These are phyloP conservation scores for Stichodactyla helianthus DNA, from an alignment of 64 coral and sea anemone species.

Conservation along the genomic window DNA sequence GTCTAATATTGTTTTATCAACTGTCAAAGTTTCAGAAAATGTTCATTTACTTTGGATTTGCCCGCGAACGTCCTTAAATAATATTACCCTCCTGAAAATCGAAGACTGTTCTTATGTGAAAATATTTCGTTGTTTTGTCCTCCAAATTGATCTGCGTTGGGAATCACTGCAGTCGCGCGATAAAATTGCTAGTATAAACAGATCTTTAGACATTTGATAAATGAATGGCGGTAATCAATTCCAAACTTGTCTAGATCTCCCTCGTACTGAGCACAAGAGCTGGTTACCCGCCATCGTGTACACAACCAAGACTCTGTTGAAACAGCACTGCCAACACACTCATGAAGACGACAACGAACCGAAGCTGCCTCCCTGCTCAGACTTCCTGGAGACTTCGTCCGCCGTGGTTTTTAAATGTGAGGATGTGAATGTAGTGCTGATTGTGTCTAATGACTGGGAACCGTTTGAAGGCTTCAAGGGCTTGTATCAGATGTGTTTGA, in stretches of 20 bases:
- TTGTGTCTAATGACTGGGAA: conserved; percentile 90
- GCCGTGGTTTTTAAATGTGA: conserved; percentile 73
- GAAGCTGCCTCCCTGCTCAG: conserved; percentile 61
- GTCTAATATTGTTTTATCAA: too few relatives aligned
- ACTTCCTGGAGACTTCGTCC: conserved; percentile 70
- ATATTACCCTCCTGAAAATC: too few relatives aligned
- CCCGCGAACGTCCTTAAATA: too few relatives aligned
- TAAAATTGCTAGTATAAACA: too few relatives aligned
- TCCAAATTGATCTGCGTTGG: too few relatives aligned
- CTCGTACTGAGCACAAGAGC: conserved; percentile 87
- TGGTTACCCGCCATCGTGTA: conserved; percentile 92
- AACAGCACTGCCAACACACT: conserved; percentile 53
- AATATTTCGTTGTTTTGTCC: too few relatives aligned
- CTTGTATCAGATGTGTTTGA: conserved; percentile 79
- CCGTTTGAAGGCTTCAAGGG: conserved; percentile 66
- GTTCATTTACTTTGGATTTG: too few relatives aligned
- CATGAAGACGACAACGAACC: conserved; percentile 34
- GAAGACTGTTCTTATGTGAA: too few relatives aligned
- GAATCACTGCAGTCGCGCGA: too few relatives aligned
- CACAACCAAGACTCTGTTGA: conserved; percentile 84
- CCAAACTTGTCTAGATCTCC: conserved; percentile 47
- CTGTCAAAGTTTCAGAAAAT: too few relatives aligned
- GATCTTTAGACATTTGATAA: too few relatives aligned
- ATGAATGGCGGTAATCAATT: neutral
- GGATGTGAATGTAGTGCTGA: conserved; percentile 56